Evolutionary conservation across 2,113 vertebrate species (phyloP), one percentile per base, ranked within the genome.

Genomic region (Chaetodon auriga): DNA sequence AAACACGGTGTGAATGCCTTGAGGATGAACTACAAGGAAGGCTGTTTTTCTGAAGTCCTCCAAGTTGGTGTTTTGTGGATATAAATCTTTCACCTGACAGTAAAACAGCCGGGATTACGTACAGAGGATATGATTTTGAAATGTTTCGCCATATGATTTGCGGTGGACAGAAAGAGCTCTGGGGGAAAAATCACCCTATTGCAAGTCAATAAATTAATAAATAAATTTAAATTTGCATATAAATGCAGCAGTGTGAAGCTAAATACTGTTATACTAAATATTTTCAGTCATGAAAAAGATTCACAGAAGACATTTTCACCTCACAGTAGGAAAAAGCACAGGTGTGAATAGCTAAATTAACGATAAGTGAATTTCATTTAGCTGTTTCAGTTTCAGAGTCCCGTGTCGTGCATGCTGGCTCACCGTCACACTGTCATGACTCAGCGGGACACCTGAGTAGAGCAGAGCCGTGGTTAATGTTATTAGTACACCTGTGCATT

Each of bases 401-500:
- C 3, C 16, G 3, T 18, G 18, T 30, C 61, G 23, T 74, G 4
- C 25, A 1, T 15, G 25, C 21, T 66, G 23, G 7, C 49, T 66
- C 51, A 23, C 41, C n/a, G 11, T 57, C 63, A 48, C 62, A 9
- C 43, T 35, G 65, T 49, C 16, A 49, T 49, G 16, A 49, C 45
- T 63, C 35, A 38, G 3, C 4, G 48, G 16, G 7, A 45, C 19
- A 35, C 15, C 14, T 66, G 16, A 45, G 8, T 7, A 18, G 21
- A 53, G 25, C 21, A 4, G 5, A 41, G 48, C 11, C 48, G 4
- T 15, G 1, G n/a, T 63, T 41, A 43, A 21, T 23, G 41, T 66
- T 68, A 21, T n/a, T 77, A 35, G 49, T 46, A 66, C 75, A 77
- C 51, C 64, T 78, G 63, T 58, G 63, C 51, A n/a, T 41, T 45